These are phyloP conservation scores for Camponotus floridanus DNA, from an alignment of 1,140 invertebrate species.

Conservation along the genomic window DNA sequence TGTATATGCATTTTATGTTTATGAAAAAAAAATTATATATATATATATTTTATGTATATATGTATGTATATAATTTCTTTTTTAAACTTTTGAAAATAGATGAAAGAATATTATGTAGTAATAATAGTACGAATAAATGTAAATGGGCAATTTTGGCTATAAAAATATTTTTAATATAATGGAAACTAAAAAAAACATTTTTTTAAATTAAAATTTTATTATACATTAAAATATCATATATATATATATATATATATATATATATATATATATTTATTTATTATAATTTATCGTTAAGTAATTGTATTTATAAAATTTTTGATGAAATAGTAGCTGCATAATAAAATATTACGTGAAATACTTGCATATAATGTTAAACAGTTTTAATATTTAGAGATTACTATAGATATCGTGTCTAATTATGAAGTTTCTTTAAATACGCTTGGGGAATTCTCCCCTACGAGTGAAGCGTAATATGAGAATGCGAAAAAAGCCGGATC, in stretches of 20 bases:
- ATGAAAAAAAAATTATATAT: no score
- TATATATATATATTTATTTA: neutral
- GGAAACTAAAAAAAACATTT: neutral
- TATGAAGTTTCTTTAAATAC: slow-evolving; percentile 33
- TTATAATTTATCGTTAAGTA: neutral
- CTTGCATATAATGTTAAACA: neutral
- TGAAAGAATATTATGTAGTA: no score
- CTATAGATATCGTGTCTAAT: slow-evolving; percentile 34
- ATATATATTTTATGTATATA: no score
- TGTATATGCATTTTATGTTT: no score
- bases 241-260: no score
- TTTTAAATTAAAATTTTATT: neutral
- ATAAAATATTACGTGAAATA: slow-evolving; percentile 2
- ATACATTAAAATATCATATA: neutral
- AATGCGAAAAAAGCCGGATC: slow-evolving; percentile 42
- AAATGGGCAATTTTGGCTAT: neutral
- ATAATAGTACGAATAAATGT: neutral
- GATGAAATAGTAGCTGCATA: neutral
- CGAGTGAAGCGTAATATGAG: slow-evolving; percentile 5
- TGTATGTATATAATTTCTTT: no score
- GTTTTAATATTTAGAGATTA: slow-evolving; percentile 13
- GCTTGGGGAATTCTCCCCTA: slow-evolving; percentile 4
- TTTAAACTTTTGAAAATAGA: no score
- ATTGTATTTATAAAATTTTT: neutral
- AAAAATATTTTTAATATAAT: neutral